Evolutionary conservation across 2,113 vertebrate species (phyloP).

Genomic region (Scomber japonicus): DNA sequence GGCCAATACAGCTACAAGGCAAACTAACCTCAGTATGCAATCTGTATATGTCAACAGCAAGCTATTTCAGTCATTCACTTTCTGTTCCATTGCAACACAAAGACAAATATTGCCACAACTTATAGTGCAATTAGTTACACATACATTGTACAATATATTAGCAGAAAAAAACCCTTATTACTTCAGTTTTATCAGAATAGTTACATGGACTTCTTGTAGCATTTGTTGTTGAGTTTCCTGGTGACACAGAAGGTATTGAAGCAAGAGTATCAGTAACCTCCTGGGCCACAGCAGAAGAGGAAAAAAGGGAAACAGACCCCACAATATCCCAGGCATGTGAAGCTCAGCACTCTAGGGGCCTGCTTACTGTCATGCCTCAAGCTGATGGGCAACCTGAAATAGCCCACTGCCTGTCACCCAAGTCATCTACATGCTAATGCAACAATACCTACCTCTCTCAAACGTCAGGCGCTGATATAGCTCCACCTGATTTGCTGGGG

Average conservation of each 20-base stretch:
- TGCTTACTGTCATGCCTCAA: conserved; percentile 24
- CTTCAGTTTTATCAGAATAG: not conserved
- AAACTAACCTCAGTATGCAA: conserved; percentile 31
- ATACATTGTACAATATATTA: not conserved
- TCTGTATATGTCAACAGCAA: conserved; percentile 50
- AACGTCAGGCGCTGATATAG: conserved; percentile 93
- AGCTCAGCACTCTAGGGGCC: conserved; percentile 18
- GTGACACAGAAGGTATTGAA: not conserved
- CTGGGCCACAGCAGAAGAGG: not conserved
- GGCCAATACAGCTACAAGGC: conserved; percentile 25
- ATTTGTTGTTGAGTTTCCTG: not conserved
- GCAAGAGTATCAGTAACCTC: conserved; percentile 1
- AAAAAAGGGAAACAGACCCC: not conserved
- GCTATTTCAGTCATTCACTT: conserved; percentile 7
- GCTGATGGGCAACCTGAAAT: conserved; percentile 55
- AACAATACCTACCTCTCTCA: conserved; percentile 89
- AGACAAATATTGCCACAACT: conserved; percentile 1
- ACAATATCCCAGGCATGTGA: conserved; percentile 47
- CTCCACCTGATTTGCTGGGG: conserved; percentile 88
- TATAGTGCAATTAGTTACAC: conserved; percentile 1
- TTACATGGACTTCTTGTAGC: not conserved
- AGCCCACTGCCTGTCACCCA: conserved; percentile 16
- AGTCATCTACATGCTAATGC: conserved; percentile 11
- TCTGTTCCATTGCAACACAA: not conserved
- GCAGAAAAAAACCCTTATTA: not conserved